phyloP scores from a whole-genome alignment of 2,797 vertebrate species.

The Ambastaia sidthimunki region DNA sequence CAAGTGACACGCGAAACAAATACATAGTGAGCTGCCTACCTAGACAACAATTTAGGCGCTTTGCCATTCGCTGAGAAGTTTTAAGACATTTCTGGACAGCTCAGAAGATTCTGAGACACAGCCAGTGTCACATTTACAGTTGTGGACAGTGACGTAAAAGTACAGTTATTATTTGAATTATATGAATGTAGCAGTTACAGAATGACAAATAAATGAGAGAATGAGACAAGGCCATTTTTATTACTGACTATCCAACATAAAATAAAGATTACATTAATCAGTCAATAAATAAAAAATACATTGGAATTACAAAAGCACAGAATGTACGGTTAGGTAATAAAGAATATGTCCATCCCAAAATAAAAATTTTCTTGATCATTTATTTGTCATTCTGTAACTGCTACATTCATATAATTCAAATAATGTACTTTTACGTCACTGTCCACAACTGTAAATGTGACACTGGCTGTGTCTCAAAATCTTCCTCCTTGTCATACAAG shows the following conservation, averaged over 20 bases:
- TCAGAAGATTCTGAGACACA: not conserved
- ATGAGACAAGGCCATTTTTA: not conserved
- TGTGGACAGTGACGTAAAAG: not conserved
- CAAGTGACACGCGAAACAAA: slow-evolving; percentile 5
- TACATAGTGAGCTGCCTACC: not conserved
- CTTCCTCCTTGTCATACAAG: too few species aligned
- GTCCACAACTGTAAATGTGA: not conserved
- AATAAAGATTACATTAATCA: not conserved
- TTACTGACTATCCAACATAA: not conserved
- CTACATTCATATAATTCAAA: not conserved
- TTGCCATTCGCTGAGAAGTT: too few species aligned
- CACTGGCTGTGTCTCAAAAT: not conserved
- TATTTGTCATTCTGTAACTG: not conserved
- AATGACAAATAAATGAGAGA: too few species aligned
- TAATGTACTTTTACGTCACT: not conserved
- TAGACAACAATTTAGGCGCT: not conserved
- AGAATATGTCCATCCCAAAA: too few species aligned
- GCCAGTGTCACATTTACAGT: not conserved
- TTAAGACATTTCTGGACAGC: not conserved
- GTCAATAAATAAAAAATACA: not conserved
- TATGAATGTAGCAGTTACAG: not conserved
- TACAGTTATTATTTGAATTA: not conserved
- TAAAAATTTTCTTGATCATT: too few species aligned
- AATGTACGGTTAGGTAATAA: too few species aligned
- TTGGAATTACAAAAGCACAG: not conserved